Conservation (phyloP, 2,797 vertebrate genomes). For the Pterois miles region DNA sequence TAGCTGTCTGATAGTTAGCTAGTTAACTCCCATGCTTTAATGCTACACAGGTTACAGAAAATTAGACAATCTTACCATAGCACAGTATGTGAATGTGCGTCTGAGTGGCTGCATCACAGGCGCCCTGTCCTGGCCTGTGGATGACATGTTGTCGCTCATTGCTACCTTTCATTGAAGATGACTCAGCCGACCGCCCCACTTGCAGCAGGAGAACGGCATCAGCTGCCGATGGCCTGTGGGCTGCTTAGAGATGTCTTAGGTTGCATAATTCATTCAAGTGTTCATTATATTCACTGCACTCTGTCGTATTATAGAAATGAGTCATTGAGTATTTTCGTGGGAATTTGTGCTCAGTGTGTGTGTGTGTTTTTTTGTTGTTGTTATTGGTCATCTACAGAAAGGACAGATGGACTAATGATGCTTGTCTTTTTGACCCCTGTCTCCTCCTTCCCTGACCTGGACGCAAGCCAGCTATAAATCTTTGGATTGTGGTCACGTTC, state of each 20-base stretch:
- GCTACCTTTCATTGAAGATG: constrained; percentile 56
- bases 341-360: not conserved
- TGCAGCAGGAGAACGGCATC: constrained; percentile 51
- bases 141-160: constrained; percentile 49
- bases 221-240: constrained; percentile 42
- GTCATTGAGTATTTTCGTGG: not conserved
- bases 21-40: no score
- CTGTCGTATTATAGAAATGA: not conserved
- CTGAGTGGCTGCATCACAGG: constrained; percentile 22
- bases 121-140: constrained; percentile 41
- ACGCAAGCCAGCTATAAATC: constrained; percentile 52
- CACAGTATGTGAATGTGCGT: constrained; percentile 12
- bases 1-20: no score
- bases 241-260: constrained; percentile 21
- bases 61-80: no score
- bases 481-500: constrained; percentile 1
- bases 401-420: constrained; percentile 32
- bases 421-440: constrained; percentile 42
- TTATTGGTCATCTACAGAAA: constrained; percentile 3
- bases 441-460: constrained; percentile 47
- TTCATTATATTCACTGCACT: not conserved
- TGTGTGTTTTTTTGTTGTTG: not conserved
- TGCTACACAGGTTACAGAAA: no score
- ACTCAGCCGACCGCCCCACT: constrained; percentile 60
- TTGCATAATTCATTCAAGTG: constrained; percentile 46